A percentile compares a stretch with the other conserved stretches of the same genome.
Evolutionary conservation across 1,140 invertebrate genomes (phyloP).

Genomic region (Oscheius sp.): DNA sequence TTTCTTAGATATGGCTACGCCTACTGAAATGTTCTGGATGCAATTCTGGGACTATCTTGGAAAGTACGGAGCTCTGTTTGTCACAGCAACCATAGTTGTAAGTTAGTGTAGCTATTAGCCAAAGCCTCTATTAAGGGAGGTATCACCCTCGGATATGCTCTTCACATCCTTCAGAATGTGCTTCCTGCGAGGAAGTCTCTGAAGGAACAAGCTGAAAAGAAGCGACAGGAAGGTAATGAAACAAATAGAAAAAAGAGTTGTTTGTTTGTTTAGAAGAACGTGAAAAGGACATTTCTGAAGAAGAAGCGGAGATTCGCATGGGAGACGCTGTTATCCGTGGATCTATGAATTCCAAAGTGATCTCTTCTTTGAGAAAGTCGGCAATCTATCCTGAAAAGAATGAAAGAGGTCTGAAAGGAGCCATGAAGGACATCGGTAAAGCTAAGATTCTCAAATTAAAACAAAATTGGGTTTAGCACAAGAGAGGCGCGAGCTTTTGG

Average conservation of each 20-base stretch:
- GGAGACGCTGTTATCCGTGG: neutral
- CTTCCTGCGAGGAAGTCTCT: neutral
- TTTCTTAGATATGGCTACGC: neutral
- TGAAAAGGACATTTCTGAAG: neutral
- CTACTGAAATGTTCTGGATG: neutral
- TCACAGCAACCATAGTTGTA: neutral
- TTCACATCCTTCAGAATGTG: neutral
- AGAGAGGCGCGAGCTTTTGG: neutral
- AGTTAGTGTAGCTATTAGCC: too few relatives aligned
- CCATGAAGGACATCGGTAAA: constrained; percentile 10
- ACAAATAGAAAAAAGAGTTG: too few relatives aligned
- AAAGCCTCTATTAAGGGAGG: neutral
- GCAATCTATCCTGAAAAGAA: neutral
- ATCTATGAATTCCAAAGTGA: constrained; percentile 11
- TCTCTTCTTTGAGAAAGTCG: neutral
- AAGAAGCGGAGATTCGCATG: neutral
- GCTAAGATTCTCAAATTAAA: neutral
- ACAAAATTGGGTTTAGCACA: neutral
- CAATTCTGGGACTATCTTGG: neutral
- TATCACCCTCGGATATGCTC: neutral
- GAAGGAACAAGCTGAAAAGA: neutral
- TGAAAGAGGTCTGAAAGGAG: neutral
- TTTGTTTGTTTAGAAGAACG: too few relatives aligned
- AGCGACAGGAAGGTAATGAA: neutral
- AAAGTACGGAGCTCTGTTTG: neutral